A percentile compares a stretch with the other conserved stretches of the same genome.
Evolutionary conservation across 1,140 invertebrate species (phyloP).

Genomic region (Limonius californicus): DNA sequence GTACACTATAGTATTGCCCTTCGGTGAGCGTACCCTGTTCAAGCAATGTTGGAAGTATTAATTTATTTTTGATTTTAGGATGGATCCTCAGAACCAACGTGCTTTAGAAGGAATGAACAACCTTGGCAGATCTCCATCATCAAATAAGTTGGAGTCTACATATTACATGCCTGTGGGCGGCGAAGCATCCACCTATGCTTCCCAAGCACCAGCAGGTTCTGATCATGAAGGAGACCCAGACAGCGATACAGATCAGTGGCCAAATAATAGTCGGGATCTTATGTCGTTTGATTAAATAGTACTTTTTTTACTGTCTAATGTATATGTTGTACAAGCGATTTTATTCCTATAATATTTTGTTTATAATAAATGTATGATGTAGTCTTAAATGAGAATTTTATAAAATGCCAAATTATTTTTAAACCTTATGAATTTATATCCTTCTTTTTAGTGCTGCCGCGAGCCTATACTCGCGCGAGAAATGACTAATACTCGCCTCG

Average conservation of each 20-base stretch:
- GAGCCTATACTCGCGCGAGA: no score
- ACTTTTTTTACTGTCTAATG: no score
- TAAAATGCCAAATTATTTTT: no score
- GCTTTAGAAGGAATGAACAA: slow-evolving; percentile 67
- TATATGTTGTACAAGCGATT: no score
- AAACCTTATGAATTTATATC: no score
- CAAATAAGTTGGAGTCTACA: slow-evolving; percentile 50
- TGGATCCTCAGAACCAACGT: slow-evolving; percentile 65
- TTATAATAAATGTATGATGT: no score
- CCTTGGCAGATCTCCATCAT: slow-evolving; percentile 56
- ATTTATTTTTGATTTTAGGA: slow-evolving; percentile 37
- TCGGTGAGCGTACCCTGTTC: slow-evolving; percentile 36
- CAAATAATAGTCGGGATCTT: slow-evolving; percentile 26
- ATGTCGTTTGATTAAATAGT: slow-evolving; percentile 28
- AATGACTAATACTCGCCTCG: no score
- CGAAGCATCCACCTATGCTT: slow-evolving; percentile 34
- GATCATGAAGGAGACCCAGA: slow-evolving; percentile 39
- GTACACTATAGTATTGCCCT: slow-evolving; percentile 68
- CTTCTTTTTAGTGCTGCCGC: no score
- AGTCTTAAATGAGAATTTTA: no score
- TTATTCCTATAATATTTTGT: no score
- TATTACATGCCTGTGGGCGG: slow-evolving; percentile 52
- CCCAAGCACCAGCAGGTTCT: slow-evolving; percentile 34
- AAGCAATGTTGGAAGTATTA: neutral
- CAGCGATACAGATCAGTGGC: slow-evolving; percentile 41